phyloP scores from a whole-genome alignment of 2,113 vertebrate genomes.

The Misgurnus mizolepis region DNA sequence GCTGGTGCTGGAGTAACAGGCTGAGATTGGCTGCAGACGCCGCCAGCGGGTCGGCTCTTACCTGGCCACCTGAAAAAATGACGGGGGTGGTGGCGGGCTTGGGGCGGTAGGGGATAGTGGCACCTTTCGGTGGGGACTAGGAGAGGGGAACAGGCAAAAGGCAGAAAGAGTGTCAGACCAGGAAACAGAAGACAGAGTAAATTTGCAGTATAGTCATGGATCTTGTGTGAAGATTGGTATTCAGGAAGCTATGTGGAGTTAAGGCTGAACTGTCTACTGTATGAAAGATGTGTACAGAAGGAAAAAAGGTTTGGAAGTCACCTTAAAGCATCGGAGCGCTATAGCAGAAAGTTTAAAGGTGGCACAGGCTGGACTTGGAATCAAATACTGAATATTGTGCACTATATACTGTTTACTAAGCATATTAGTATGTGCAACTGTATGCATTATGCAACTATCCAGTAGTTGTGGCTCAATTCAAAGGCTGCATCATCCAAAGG shows the following conservation, averaged over 20 bases:
- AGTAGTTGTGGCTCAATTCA: too few relatives aligned
- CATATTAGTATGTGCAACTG: background rate
- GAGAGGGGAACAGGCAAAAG: constrained; percentile 82
- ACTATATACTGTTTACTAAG: background rate
- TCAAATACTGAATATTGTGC: background rate
- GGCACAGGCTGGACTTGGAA: background rate
- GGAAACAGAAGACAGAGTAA: constrained; percentile 38
- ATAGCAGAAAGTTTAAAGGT: background rate
- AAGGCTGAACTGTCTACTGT: background rate
- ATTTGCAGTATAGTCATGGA: background rate
- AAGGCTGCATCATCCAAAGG: too few relatives aligned
- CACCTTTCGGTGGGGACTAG: constrained; percentile 99
- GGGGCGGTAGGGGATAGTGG: constrained; percentile 98
- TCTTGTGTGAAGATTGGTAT: constrained; percentile 10
- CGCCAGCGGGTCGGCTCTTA: constrained; percentile 93
- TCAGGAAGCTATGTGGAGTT: background rate
- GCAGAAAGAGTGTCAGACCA: constrained; percentile 82
- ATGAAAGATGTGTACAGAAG: background rate
- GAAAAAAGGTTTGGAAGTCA: background rate
- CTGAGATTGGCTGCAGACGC: constrained; percentile 90
- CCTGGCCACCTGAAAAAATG: constrained; percentile 99
- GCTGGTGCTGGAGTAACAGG: constrained; percentile 95
- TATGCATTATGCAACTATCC: background rate
- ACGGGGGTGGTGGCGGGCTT: constrained; percentile 98
- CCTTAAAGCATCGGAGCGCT: background rate